Percentiles rank a stretch among this genome's conserved stretches.
These are phyloP conservation scores for Falco columbarius DNA, from an alignment of 2,797 vertebrate genomes.

Conservation along the genomic window DNA sequence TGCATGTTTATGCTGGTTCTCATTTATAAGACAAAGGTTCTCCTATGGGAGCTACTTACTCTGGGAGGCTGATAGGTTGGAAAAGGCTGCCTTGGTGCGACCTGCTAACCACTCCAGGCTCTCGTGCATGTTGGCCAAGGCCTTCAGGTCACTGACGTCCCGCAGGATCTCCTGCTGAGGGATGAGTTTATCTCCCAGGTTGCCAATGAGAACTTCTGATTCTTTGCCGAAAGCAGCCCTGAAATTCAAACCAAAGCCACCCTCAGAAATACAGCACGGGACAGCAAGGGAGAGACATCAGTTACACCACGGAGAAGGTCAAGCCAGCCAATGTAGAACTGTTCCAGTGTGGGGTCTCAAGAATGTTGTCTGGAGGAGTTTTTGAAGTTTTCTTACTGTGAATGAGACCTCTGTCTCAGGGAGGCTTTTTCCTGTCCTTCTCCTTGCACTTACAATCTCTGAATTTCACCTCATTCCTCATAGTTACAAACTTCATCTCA, in stretches of 20 bases:
- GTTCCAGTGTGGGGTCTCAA: accelerated
- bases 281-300: neutral
- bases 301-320: neutral
- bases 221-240: slow-evolving; percentile 96
- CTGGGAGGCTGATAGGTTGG: slow-evolving; percentile 83
- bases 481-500: neutral
- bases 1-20: accelerated
- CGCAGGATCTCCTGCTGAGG: slow-evolving; percentile 93
- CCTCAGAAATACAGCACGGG: neutral
- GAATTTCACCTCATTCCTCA: neutral
- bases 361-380: neutral
- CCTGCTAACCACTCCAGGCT: slow-evolving; percentile 96
- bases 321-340: accelerated
- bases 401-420: neutral
- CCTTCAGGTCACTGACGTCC: slow-evolving; percentile 95
- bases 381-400: neutral
- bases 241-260: slow-evolving; percentile 20
- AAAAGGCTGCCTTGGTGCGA: slow-evolving; percentile 86
- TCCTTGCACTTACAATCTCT: neutral
- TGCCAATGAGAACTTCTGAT: slow-evolving; percentile 95
- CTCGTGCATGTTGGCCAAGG: slow-evolving; percentile 96
- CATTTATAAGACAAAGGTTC: neutral
- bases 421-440: neutral
- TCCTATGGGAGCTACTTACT: slow-evolving; percentile 76
- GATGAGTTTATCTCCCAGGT: slow-evolving; percentile 96